phyloP scores from a whole-genome alignment of 1,140 invertebrate species.

The Pogonognathellus flavescens region DNA sequence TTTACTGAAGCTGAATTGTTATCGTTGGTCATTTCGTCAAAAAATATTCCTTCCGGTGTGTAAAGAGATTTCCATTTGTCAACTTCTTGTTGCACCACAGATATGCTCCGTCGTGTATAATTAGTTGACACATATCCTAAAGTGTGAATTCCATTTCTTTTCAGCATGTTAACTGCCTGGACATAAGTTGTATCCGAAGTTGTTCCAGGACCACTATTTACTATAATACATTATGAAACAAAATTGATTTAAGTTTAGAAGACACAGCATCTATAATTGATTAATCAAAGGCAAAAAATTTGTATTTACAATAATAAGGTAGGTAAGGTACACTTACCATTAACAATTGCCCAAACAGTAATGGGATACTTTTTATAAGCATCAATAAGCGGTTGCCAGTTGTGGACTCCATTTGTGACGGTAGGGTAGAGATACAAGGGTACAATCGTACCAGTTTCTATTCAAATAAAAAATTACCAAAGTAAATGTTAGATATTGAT shows the following conservation, averaged over 20 bases:
- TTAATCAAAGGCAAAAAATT: not conserved
- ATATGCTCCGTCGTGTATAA: slow-evolving; percentile 17
- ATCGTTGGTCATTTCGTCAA: slow-evolving; percentile 58
- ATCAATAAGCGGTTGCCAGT: slow-evolving; percentile 56
- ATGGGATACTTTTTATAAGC: slow-evolving; percentile 2
- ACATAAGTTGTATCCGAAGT: slow-evolving; percentile 3
- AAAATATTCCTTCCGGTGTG: slow-evolving; percentile 53
- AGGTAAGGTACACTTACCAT: not conserved
- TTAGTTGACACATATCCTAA: slow-evolving; percentile 57
- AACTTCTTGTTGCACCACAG: slow-evolving; percentile 39
- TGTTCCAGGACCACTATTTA: slow-evolving; percentile 47
- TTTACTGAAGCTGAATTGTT: not conserved
- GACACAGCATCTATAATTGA: not conserved
- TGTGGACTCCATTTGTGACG: slow-evolving; percentile 28
- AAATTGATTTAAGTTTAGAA: not conserved
- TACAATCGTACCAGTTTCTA: slow-evolving; percentile 54
- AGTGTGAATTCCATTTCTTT: slow-evolving; percentile 31
- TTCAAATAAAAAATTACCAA: not conserved
- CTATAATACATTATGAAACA: not conserved
- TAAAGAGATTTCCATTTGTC: slow-evolving; percentile 51
- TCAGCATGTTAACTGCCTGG: slow-evolving; percentile 24
- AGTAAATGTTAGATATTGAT: too few relatives aligned
- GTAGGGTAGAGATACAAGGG: slow-evolving; percentile 58
- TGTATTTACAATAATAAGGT: too few relatives aligned
- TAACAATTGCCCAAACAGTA: slow-evolving; percentile 61